A percentile compares a stretch with the other conserved stretches of the same genome.
These are phyloP conservation scores for Oryzaephilus surinamensis DNA, from an alignment of 1,140 invertebrate genomes.

Conservation along the genomic window DNA sequence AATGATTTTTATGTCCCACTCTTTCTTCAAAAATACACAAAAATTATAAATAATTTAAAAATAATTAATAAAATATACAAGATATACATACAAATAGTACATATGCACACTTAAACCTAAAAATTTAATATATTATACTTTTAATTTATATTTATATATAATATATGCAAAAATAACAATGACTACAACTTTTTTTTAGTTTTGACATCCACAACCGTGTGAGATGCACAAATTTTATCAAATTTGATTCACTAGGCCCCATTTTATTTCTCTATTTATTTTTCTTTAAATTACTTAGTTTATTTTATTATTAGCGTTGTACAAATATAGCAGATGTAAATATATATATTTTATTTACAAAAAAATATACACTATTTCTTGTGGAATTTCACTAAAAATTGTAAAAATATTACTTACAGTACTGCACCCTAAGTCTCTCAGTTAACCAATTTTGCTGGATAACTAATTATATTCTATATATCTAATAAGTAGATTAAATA, in stretches of 20 bases:
- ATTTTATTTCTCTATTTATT: no score
- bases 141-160: slow-evolving; percentile 20
- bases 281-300: no score
- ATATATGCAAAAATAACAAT: slow-evolving; percentile 36
- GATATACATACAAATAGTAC: slow-evolving; percentile 32
- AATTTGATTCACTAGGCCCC: slow-evolving; percentile 35
- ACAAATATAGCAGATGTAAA: slow-evolving; percentile 34
- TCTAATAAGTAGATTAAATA: no score
- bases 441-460: no score
- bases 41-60: slow-evolving; percentile 34
- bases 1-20: no score
- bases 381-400: slow-evolving; percentile 24
- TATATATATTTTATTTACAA: slow-evolving; percentile 35
- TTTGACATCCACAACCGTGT: slow-evolving; percentile 25
- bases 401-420: slow-evolving; percentile 25
- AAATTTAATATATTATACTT: slow-evolving; percentile 12
- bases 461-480: no score
- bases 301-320: slow-evolving; percentile 33
- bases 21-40: no score
- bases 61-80: slow-evolving; percentile 35
- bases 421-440: slow-evolving; percentile 27
- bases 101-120: slow-evolving; percentile 31
- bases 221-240: slow-evolving; percentile 18
- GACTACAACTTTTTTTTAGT: slow-evolving; percentile 25
- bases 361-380: slow-evolving; percentile 34